A percentile compares a stretch with the other conserved stretches of the same genome.
Evolutionary conservation across 2,888 invertebrate species (phyloP).

Genomic region (Agrotis exclamationis): DNA sequence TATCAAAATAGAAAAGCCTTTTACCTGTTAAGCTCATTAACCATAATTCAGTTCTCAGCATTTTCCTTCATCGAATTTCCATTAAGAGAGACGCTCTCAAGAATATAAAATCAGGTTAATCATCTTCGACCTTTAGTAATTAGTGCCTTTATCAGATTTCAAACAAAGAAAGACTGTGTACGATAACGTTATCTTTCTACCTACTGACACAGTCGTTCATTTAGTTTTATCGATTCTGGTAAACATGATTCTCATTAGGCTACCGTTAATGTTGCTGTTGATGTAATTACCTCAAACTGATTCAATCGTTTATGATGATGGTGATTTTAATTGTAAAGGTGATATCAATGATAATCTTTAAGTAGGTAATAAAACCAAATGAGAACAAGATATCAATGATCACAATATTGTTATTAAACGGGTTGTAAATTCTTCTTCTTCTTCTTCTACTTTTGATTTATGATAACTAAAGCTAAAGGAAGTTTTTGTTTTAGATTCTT

Average conservation of each 20-base stretch:
- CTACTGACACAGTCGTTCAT: slow-evolving; percentile 52
- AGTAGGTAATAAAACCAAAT: background rate
- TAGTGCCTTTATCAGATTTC: slow-evolving; percentile 35
- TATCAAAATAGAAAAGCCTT: background rate
- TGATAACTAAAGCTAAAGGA: too few relatives aligned
- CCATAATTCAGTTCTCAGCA: background rate
- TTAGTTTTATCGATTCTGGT: slow-evolving; percentile 34
- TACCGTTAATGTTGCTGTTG: slow-evolving; percentile 4
- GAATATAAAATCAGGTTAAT: slow-evolving; percentile 23
- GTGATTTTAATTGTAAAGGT: background rate
- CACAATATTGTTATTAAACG: background rate
- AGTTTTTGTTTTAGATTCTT: too few relatives aligned
- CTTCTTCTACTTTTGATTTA: background rate
- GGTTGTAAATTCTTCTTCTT: background rate
- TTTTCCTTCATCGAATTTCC: slow-evolving; percentile 7
- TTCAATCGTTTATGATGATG: background rate
- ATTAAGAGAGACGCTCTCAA: slow-evolving; percentile 19
- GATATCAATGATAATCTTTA: background rate
- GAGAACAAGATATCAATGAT: background rate
- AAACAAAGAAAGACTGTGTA: slow-evolving; percentile 35
- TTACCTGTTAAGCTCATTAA: background rate
- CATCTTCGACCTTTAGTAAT: slow-evolving; percentile 12
- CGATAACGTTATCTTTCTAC: slow-evolving; percentile 50
- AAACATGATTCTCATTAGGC: slow-evolving; percentile 24
- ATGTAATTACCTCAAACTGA: slow-evolving; percentile 13